phyloP scores from a whole-genome alignment of 1,140 invertebrate species.

The Ctenoplectra terminalis region DNA sequence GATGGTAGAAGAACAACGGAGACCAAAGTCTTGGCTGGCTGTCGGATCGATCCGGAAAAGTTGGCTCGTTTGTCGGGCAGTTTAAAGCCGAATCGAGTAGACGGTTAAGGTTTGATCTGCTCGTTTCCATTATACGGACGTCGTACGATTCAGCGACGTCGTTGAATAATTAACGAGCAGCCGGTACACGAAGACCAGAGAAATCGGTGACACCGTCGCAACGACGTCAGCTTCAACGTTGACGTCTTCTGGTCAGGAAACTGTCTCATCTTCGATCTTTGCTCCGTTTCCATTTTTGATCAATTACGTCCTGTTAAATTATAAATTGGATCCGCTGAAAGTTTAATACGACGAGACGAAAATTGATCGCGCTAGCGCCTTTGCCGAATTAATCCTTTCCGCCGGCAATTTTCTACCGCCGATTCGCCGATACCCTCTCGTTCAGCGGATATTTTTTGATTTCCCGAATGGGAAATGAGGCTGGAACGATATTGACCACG shows the following conservation, averaged over 20 bases:
- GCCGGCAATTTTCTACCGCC: no score
- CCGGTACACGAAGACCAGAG: no score
- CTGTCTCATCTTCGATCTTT: no score
- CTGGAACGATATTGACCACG: no score
- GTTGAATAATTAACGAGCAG: constrained; percentile 63
- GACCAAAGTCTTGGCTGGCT: not conserved
- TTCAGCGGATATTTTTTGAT: no score
- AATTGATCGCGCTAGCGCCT: constrained; percentile 17
- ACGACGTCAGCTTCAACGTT: not conserved
- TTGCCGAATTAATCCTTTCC: constrained; percentile 22
- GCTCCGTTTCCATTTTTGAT: constrained; percentile 30
- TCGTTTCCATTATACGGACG: not conserved
- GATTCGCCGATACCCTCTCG: no score
- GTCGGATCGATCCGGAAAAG: not conserved
- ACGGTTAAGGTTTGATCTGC: constrained; percentile 39
- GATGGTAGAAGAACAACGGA: no score
- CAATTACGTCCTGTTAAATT: constrained; percentile 55
- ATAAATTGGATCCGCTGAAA: constrained; percentile 53
- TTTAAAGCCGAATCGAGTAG: constrained; percentile 3
- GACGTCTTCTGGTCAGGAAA: no score
- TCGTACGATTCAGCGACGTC: no score
- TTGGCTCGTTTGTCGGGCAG: not conserved
- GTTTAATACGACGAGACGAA: constrained; percentile 55
- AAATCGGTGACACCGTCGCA: constrained; percentile 28
- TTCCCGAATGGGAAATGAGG: no score